phyloP scores from a whole-genome alignment of 2,888 invertebrate genomes.

The Apamea epomidion region DNA sequence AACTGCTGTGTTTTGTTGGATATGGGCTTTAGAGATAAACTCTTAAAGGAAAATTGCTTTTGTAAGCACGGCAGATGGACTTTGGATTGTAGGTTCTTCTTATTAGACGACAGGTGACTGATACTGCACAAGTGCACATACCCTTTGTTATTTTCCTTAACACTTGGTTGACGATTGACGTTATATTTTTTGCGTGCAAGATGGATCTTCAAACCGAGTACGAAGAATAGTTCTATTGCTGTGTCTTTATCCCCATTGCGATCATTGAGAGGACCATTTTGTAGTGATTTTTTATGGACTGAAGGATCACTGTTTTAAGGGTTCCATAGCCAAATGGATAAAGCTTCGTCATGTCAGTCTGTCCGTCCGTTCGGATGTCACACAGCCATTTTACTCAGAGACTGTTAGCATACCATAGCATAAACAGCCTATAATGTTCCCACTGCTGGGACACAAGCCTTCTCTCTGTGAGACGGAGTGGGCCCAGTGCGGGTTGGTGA shows the following conservation, averaged over 20 bases:
- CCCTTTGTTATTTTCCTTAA: neutral
- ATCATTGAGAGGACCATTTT: neutral
- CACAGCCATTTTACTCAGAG: neutral
- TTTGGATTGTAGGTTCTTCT: constrained; percentile 10
- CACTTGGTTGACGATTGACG: neutral
- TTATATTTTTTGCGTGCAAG: neutral
- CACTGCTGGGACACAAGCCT: no score
- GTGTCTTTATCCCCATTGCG: neutral
- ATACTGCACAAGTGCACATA: neutral
- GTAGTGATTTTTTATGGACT: neutral
- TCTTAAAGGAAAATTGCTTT: constrained; percentile 49
- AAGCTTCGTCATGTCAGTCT: neutral
- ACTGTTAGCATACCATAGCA: no score
- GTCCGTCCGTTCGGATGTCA: neutral
- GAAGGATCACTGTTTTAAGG: neutral
- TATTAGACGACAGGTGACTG: neutral
- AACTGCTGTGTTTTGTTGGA: constrained; percentile 23
- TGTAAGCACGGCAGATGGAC: constrained; percentile 17
- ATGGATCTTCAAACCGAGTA: neutral
- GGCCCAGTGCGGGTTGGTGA: no score
- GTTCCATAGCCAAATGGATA: neutral
- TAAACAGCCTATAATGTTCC: no score
- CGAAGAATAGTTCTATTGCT: neutral
- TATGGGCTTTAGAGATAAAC: constrained; percentile 46
- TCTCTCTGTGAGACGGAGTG: no score